These are phyloP conservation scores for Neodontobutis hainanensis DNA, from an alignment of 2,113 vertebrate genomes.

Conservation along the genomic window DNA sequence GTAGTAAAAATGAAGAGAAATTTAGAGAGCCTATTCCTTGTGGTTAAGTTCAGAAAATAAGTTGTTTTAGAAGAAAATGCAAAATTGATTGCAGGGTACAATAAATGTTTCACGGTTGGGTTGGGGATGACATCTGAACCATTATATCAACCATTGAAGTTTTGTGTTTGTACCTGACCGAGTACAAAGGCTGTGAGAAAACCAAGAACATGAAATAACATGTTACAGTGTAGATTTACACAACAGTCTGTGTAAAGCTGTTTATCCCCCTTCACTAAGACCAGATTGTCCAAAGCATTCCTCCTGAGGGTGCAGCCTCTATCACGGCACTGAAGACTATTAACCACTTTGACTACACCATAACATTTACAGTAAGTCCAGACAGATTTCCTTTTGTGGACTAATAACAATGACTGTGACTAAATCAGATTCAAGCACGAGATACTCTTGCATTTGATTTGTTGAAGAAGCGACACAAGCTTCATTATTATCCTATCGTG, in stretches of 20 bases:
- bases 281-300: conserved; percentile 11
- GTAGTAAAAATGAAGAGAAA: too few species aligned
- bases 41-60: too few species aligned
- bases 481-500: too few species aligned
- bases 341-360: conserved; percentile 41
- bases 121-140: not conserved
- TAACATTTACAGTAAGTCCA: conserved; percentile 50
- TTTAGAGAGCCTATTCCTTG: too few species aligned
- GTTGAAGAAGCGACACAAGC: too few species aligned
- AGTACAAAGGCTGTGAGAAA: conserved; percentile 5
- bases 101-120: not conserved
- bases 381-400: not conserved
- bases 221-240: conserved; percentile 3
- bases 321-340: conserved; percentile 22
- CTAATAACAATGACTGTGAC: not conserved
- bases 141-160: not conserved
- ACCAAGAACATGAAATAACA: not conserved
- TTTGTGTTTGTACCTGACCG: not conserved
- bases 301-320: conserved; percentile 11
- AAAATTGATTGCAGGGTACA: too few species aligned
- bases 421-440: not conserved
- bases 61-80: too few species aligned
- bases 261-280: conserved; percentile 20
- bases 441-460: not conserved
- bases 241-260: conserved; percentile 9